Evolutionary conservation across 2,113 vertebrate genomes (phyloP).

Genomic region (rat (Rattus norvegicus)): GRCr8 NC_086023.1:145685001-145685500

Average conservation of each 20-base stretch:
- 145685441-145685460: background rate
- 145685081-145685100: constrained; percentile 8
- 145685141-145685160: background rate
- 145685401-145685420: background rate
- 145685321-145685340: background rate
- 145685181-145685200: background rate
- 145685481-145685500: background rate
- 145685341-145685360: background rate
- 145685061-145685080: background rate
- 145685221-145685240: background rate
- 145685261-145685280: background rate
- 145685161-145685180: background rate
- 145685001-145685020: background rate
- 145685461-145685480: background rate
- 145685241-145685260: no score
- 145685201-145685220: background rate
- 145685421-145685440: background rate
- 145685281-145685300: background rate
- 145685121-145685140: background rate
- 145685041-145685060: background rate
- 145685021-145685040: background rate
- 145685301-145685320: background rate
- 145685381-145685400: background rate
- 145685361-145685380: no score
- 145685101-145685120: background rate